Evolutionary conservation across 35 echinoderm and acorn worm species (phyloP), one percentile per base, ranked within the genome.

Genomic region (Heliocidaris tuberculata): DNA sequence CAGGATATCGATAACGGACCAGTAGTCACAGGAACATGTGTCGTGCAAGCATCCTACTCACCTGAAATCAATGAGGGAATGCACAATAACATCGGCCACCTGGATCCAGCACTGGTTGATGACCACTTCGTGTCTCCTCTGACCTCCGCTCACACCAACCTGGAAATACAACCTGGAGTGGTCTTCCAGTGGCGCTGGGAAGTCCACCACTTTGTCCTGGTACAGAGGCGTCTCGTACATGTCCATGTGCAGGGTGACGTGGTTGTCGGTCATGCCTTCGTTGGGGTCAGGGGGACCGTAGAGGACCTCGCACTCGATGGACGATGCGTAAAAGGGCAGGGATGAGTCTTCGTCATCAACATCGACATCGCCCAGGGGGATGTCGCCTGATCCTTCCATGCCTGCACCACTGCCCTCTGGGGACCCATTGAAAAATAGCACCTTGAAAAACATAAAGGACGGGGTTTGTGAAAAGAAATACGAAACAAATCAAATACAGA

Each of bases 41-140:
- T n/a, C n/a, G n/a, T n/a, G 35, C 35, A 42, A 42, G 1, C 0
- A 42, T 42, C 35, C 35, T 42, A 42, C 35, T 13, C 21, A 93
- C 91, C 91, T 93, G 50, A 93, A 93, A 27, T 93, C 91, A 52
- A 93, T 93, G 10, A 93, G 47, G 29, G 47, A 59, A n/a, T 59
- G 91, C 5, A 93, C 48, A 9, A 93, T 93, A 6, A 48, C 91
- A 24, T 59, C 50, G 1, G 91, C 47, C 50, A 59, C 91, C 2
- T 93, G 91, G 48, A 93, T 93, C 91, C 91, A 93, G 50, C 91
- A 93, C 48, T 93, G 91, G 50, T 93, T 93, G 91, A 93, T 93
- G 27, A 93, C 91, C 49, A 93, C 91, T 16, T 93, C 91, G 27
- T 93, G 48, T 59, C 50, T 32, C 91, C 29, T 11, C 13, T 93